Base-by-base conservation (phyloP, 2,888 invertebrate species). In the Tromatobia lineatoria region DNA sequence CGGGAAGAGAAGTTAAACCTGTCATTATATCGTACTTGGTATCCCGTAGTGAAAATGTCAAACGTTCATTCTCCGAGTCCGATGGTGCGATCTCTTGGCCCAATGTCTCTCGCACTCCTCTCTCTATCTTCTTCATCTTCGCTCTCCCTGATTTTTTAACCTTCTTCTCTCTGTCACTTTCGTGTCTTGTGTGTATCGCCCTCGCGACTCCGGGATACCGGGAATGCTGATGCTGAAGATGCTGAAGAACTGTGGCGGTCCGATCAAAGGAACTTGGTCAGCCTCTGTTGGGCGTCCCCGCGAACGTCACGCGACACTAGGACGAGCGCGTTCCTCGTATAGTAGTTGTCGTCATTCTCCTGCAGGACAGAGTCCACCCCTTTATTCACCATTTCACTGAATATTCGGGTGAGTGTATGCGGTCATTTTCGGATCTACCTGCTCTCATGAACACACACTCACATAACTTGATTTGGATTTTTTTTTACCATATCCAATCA, bases 41-140 rank as follows among this genome's bases (percentile, higher is more conserved):
- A 89, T 86, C 91, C 91, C 89, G 90, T 89, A 88, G 92, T 91
- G 93, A 92, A 93, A 92, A 92, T 92, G 93, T 93, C 92, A 92
- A 92, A 90, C 89, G 91, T 88, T 78, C 88, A 86, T 89, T 88
- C 85, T 83, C 87, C 86, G 86, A 88, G 61, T 50, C 74, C 88
- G 88, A 83, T 88, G 88, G 89, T 83, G 86, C 86, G 82, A 79
- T 78, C 85, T 45, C 38, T 38, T 78, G 25, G 73, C 29, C 25
- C 59, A 11, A 42, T 47, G 67, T 50, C 64, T 76, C 45, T 25
- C 47, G 82, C 87, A 47, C 20, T 77, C 70, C 61, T 73, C 50
- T 77, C 18, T 77, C 15, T 74, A 20, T 73, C 71, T 34, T 70
- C 47, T 45, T 80, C 59, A 38, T 66, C 66, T 13, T 50, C 64